A percentile compares a stretch with the other conserved stretches of the same genome.
Evolutionary conservation across 2,113 vertebrate species (phyloP).

Genomic region (Notiomystis cincta): DNA sequence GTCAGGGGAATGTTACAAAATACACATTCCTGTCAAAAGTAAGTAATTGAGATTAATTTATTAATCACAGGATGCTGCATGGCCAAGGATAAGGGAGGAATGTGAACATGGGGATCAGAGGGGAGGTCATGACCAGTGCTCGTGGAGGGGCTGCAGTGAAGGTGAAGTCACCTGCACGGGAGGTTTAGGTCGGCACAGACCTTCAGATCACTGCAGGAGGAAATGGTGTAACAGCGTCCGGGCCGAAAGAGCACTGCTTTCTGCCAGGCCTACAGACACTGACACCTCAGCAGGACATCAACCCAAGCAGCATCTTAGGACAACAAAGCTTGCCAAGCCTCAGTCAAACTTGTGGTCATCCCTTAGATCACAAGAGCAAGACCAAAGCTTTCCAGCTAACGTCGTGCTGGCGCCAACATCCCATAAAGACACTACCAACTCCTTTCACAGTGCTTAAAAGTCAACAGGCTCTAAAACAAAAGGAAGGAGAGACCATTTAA

Average conservation of each 20-base stretch:
- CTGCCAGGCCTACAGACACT: not conserved
- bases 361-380: not conserved
- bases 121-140: accelerated
- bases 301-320: not conserved
- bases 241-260: not conserved
- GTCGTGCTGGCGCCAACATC: too few relatives aligned
- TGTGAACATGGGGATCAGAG: not conserved
- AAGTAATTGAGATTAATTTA: not conserved
- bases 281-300: not conserved
- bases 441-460: not conserved
- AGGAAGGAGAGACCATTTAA: not conserved
- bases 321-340: not conserved
- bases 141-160: accelerated
- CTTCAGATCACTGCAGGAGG: not conserved
- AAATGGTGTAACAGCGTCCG: accelerated
- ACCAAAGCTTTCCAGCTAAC: not conserved
- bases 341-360: not conserved
- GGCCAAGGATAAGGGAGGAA: not conserved
- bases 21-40: not conserved
- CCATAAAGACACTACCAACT: not conserved
- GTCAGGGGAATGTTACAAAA: not conserved
- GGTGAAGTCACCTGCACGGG: not conserved
- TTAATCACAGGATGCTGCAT: not conserved
- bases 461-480: not conserved
- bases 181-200: not conserved